phyloP scores from a whole-genome alignment of 2,113 vertebrate genomes.

The Pelecanus crispus region DNA sequence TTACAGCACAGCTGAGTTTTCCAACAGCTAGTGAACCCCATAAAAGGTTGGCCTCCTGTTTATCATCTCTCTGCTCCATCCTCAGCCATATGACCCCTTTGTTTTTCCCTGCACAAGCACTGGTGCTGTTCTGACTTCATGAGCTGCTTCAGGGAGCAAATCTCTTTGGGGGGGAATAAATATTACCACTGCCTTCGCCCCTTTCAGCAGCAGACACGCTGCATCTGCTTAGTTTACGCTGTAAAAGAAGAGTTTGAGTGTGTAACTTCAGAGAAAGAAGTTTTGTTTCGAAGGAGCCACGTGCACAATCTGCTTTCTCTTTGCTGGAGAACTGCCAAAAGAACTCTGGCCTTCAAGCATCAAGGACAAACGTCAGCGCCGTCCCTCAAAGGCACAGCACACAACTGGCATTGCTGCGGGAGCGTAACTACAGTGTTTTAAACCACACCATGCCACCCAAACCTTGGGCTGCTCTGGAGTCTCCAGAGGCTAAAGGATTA shows the following conservation, averaged over 20 bases:
- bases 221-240: neutral
- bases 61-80: neutral
- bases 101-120: neutral
- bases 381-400: constrained; percentile 13
- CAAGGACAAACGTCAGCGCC: neutral
- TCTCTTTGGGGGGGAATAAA: neutral
- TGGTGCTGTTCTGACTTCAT: neutral
- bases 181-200: neutral
- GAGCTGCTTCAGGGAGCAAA: neutral
- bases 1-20: neutral
- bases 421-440: neutral
- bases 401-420: neutral
- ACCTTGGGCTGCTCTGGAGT: neutral
- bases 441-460: neutral
- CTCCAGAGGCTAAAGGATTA: neutral
- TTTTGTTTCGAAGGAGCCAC: constrained; percentile 5
- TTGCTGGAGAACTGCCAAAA: neutral
- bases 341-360: neutral
- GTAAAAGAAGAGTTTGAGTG: neutral
- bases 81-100: neutral
- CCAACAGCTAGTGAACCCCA: neutral
- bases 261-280: neutral
- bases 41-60: neutral
- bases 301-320: neutral
- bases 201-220: neutral